Evolutionary conservation across 2,113 vertebrate genomes (phyloP).

Genomic region (Gobio gobio): DNA sequence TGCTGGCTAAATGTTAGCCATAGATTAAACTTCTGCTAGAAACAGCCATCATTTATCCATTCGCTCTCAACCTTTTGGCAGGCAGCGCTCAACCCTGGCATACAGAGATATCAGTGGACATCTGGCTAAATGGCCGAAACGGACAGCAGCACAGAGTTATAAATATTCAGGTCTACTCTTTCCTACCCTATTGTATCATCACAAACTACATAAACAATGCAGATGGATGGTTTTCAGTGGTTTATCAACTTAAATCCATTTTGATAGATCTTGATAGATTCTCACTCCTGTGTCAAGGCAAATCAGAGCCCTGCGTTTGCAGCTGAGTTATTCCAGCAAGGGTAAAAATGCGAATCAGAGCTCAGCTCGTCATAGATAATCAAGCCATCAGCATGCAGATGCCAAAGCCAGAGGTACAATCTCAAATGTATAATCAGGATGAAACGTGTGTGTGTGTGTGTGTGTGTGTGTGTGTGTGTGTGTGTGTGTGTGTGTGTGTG

Average conservation of each 20-base stretch:
- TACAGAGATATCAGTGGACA: slow-evolving; percentile 21
- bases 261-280: slow-evolving; percentile 27
- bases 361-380: slow-evolving; percentile 52
- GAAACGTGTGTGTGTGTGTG: slow-evolving; percentile 36
- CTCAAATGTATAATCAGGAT: slow-evolving; percentile 50
- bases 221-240: slow-evolving; percentile 14
- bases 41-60: slow-evolving; percentile 16
- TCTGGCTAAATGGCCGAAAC: slow-evolving; percentile 35
- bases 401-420: slow-evolving; percentile 53
- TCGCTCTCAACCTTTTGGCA: slow-evolving; percentile 22
- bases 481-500: slow-evolving; percentile 37
- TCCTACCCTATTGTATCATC: neutral
- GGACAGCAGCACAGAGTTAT: slow-evolving; percentile 22
- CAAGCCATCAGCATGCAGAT: slow-evolving; percentile 59
- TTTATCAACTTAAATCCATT: slow-evolving; percentile 37
- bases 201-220: slow-evolving; percentile 31
- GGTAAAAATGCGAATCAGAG: slow-evolving; percentile 51
- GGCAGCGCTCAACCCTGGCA: slow-evolving; percentile 13
- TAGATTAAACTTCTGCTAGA: neutral
- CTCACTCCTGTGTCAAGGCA: slow-evolving; percentile 1
- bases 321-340: slow-evolving; percentile 19
- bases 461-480: neutral
- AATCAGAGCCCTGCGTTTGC: slow-evolving; percentile 31
- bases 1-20: neutral
- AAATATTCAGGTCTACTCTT: slow-evolving; percentile 19